Evolutionary conservation across 2,113 vertebrate genomes (phyloP), one percentile per base, ranked within the genome.

Genomic region (Colius striatus): DNA sequence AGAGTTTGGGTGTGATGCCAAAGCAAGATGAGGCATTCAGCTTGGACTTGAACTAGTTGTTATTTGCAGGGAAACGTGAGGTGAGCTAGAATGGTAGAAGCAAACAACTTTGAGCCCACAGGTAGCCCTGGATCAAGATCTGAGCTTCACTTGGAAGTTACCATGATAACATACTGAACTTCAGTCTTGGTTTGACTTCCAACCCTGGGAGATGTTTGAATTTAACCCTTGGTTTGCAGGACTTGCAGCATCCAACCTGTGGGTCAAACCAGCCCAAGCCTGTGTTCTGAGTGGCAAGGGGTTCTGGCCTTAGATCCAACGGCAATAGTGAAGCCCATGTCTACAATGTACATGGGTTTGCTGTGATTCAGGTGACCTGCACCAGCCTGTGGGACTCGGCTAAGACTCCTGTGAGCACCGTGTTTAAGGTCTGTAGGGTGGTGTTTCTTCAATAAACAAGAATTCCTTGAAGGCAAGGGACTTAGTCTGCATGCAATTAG

Each of bases 201-300:
- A 68, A 1, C 48, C 62, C n/a, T 34, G 36, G n/a, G 26, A 38
- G 57, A 38, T 75, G 32, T 1, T 72, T 92, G 53, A 84, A 16
- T 75, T 51, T 26, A 36, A 75, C 53, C 38, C 38, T 27, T 1
- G 43, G 13, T 62, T 71, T 79, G 45, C 57, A 48, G 57, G 77
- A 43, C 16, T 71, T 47, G 25, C 34, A 55, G 45, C 23, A 21
- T 63, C 60, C 48, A 19, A 3, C 53, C 54, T 12, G 20, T 34
- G 61, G 32, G 50, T 71, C 32, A 68, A 15, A 6, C 16, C 45
- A 70, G 50, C 50, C 61, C 38, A 15, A 29, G 45, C 8, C 62
- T 10, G 41, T 1, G 8, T 11, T 25, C 38, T 11, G 43, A 25
- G 4, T 3, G 1, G 13, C 2, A 4, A 23, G n/a, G 57, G 38